Evolutionary conservation across 2,113 vertebrate genomes (phyloP), one percentile per base, ranked within the genome.

Genomic region (Dipodomys ordii): DNA sequence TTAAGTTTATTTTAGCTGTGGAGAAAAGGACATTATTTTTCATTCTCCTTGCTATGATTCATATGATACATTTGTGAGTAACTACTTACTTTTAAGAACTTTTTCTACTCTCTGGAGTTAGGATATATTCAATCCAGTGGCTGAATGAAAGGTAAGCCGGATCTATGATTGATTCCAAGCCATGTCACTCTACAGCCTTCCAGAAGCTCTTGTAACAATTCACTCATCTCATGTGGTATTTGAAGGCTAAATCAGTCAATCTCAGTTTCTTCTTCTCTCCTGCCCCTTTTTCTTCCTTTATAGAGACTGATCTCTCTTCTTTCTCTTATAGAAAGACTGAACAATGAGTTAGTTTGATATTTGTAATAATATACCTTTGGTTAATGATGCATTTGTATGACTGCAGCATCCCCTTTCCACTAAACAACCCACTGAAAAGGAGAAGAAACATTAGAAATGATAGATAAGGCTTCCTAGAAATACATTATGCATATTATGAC

Each of bases 381-480:
- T 74, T 97, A 97, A 96, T 93, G 93, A 87, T 96, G 39, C 71
- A 82, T 97, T 95, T 12, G 9, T 74, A 10, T 94, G 94, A 93
- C 76, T 87, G 39, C 57, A 53, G 32, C 28, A 78, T 64, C 32
- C 25, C 32, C 30, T 85, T 96, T 67, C 85, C 72, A 74, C 96
- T 97, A 88, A 96, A 90, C 18, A 84, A 13, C 22, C 67, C 53
- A 80, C 91, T 96, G 97, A 87, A 90, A 79, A 84, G 71, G 32
- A 68, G 64, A 82, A 91, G 80, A 94, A 83, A 69, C 86, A 95
- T 91, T 97, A 95, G 96, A 94, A 92, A 77, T 97, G 96, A 96
- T 97, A 87, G 30, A 97, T 93, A 92, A 95, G 35, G 15, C 74
- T 92, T 95, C 44, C 82, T 71, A 74, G 79, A 90, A 95, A 91